Evolutionary conservation across 2,888 invertebrate genomes (phyloP), one percentile per base, ranked within the genome.

Genomic region (Meta bourneti): DNA sequence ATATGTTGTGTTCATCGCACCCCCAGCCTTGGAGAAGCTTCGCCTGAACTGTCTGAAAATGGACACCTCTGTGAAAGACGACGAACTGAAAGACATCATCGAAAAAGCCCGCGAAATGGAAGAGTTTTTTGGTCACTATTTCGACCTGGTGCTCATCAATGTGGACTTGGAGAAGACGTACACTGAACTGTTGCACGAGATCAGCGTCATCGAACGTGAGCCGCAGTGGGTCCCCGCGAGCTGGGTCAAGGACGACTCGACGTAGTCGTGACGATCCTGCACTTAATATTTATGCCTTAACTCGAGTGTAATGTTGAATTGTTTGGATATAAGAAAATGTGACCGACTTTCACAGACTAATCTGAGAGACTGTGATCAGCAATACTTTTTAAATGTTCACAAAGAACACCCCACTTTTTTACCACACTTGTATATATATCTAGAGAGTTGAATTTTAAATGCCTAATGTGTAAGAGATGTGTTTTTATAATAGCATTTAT

Each of bases 61-160:
- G 94, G 98, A 97, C 91, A 97, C 98, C 95, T 97, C 97, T 61
- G 98, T 97, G 94, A 98, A 98, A 96, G 98, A 93, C n/a, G 93
- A 93, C 34, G 93, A 93, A 78, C 85, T 93, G 71, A 90, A 90
- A 54, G 93, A 98, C 94, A 99, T 99, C 94, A 99, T 99, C 94
- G 98, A 99, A 94, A 98, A 98, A 93, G 99, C 98, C 5, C 96
- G 99, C 92, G 98, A 98, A 94, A 99, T 99, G 98, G 99, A 99
- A 95, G 97, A 99, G 93, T 97, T 91, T 48, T 95, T 98, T 96
- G 99, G 99, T 83, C 99, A 99, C 95, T 96, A 98, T 94, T 99
- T 99, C 96, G 99, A 99, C 95, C 97, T 98, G 97, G 98, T 99
- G 94, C 98, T 99, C 94, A 98, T 99, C 94, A 99, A 99, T 95